phyloP scores from a whole-genome alignment of 1,140 invertebrate genomes.

The Varroa destructor region DNA sequence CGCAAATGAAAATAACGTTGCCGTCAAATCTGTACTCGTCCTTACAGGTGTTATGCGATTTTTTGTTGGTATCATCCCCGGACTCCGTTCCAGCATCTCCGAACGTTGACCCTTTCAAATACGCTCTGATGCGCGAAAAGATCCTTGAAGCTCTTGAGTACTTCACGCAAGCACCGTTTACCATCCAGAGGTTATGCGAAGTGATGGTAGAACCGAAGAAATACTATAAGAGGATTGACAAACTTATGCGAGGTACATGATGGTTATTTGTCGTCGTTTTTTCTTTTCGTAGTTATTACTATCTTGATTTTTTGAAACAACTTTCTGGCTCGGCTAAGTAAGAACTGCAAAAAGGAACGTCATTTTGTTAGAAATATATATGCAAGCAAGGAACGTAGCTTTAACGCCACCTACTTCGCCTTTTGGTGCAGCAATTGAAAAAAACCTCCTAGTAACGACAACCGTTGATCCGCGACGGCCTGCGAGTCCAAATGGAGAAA shows the following conservation, averaged over 20 bases:
- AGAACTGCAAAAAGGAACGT: too few relatives aligned
- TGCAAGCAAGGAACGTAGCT: too few relatives aligned
- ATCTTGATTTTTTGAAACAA: too few relatives aligned
- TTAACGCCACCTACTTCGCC: too few relatives aligned
- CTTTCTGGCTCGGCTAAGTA: too few relatives aligned
- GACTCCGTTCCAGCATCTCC: slow-evolving; percentile 62
- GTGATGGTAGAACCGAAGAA: slow-evolving; percentile 73
- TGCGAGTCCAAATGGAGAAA: background rate
- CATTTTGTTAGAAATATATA: too few relatives aligned
- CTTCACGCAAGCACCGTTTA: slow-evolving; percentile 72
- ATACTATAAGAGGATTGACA: slow-evolving; percentile 87
- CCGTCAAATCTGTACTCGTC: too few relatives aligned
- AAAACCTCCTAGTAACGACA: slow-evolving; percentile 6
- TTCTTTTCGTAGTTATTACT: too few relatives aligned
- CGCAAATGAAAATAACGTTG: too few relatives aligned
- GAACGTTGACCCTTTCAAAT: slow-evolving; percentile 79
- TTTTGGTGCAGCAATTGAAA: slow-evolving; percentile 4
- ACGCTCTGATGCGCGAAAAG: slow-evolving; percentile 69
- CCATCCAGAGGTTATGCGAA: slow-evolving; percentile 87
- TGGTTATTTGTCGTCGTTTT: too few relatives aligned
- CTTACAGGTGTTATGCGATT: slow-evolving; percentile 46
- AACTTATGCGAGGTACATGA: slow-evolving; percentile 67
- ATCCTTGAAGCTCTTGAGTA: slow-evolving; percentile 68
- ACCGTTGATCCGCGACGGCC: slow-evolving; percentile 10
- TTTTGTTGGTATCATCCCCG: slow-evolving; percentile 60